phyloP scores from a whole-genome alignment of 2,113 vertebrate genomes.

The Alces alces region DNA sequence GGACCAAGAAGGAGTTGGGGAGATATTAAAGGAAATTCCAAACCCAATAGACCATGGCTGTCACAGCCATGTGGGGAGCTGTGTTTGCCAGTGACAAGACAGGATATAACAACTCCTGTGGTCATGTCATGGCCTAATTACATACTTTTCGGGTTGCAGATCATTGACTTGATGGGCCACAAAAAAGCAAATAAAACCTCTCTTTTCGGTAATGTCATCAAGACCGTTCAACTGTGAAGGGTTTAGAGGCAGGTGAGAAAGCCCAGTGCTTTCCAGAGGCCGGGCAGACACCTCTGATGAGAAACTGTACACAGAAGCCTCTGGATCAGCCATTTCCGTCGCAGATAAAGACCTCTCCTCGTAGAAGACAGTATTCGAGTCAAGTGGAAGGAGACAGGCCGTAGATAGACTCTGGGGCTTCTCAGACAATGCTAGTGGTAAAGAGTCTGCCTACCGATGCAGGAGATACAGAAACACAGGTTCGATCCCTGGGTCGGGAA shows the following conservation, averaged over 20 bases:
- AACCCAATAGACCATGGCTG: conserved; percentile 69
- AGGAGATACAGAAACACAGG: background rate
- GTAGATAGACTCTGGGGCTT: background rate
- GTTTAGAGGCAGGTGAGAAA: conserved; percentile 32
- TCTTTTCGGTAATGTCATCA: background rate
- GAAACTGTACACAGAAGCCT: background rate
- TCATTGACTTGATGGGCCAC: conserved; percentile 72
- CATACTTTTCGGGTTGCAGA: conserved; percentile 55
- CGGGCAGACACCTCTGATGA: background rate
- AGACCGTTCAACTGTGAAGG: background rate
- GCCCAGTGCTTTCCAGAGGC: background rate
- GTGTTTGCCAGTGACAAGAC: conserved; percentile 57
- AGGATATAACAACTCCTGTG: conserved; percentile 71
- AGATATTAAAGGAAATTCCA: conserved; percentile 70
- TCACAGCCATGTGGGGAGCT: conserved; percentile 63
- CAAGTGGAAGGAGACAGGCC: background rate
- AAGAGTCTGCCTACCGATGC: background rate
- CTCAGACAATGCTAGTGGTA: fast-evolving
- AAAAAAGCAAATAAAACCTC: conserved; percentile 67
- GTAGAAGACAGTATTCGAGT: background rate
- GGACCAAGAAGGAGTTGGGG: conserved; percentile 63
- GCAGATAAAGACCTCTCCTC: background rate
- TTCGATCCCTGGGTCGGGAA: background rate
- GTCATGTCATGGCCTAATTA: conserved; percentile 76
- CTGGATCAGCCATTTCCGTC: background rate